phyloP scores from a whole-genome alignment of 1,140 invertebrate species.

The Ceratina australensis region DNA sequence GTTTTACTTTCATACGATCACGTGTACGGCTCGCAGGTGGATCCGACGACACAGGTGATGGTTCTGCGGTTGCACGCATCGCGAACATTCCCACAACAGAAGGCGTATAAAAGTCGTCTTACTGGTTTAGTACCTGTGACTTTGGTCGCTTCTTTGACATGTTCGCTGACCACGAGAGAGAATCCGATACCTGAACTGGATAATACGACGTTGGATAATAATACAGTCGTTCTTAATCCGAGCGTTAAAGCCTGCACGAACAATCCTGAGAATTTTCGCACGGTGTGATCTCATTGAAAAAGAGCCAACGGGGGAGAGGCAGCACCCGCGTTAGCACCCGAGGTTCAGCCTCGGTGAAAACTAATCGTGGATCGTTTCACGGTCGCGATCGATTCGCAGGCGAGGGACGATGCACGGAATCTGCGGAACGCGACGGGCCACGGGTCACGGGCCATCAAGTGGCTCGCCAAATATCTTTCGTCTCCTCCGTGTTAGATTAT shows the following conservation, averaged over 20 bases:
- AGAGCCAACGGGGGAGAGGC: background rate
- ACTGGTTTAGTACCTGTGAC: slow-evolving; percentile 28
- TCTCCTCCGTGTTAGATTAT: too few species aligned
- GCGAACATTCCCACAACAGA: slow-evolving; percentile 73
- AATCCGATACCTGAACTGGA: background rate
- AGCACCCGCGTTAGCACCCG: background rate
- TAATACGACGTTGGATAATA: background rate
- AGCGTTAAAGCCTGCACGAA: background rate
- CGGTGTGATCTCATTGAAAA: background rate
- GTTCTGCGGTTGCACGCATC: slow-evolving; percentile 73
- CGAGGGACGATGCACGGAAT: slow-evolving; percentile 62
- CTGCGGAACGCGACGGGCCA: slow-evolving; percentile 65
- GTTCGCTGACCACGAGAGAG: slow-evolving; percentile 37
- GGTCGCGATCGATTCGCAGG: background rate
- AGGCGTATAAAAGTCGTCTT: slow-evolving; percentile 37
- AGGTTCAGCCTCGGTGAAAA: background rate
- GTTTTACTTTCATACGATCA: slow-evolving; percentile 14
- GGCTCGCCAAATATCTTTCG: slow-evolving; percentile 58
- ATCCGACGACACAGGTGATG: slow-evolving; percentile 9
- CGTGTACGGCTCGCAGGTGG: background rate
- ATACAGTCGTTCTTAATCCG: too few species aligned
- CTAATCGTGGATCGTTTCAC: background rate
- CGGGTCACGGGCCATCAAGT: background rate
- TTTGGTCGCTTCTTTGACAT: slow-evolving; percentile 27
- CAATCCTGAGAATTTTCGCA: slow-evolving; percentile 34